Conservation (phyloP, 1,140 invertebrate genomes). For the Macrobrachium nipponense region DNA sequence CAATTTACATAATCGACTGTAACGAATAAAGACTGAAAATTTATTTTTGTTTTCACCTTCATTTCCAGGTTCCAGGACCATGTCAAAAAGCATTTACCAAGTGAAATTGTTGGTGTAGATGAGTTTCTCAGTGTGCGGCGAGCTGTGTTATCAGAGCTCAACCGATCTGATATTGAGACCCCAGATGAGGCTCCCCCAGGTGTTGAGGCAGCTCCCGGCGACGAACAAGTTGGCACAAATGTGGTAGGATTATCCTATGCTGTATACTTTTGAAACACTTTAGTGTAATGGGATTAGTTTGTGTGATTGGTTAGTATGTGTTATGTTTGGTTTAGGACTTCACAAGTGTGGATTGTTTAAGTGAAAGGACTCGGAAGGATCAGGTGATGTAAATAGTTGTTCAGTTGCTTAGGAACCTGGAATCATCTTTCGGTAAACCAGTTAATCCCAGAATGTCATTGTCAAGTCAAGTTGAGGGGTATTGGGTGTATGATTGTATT, state of each 20-base stretch:
- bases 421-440: too few species aligned
- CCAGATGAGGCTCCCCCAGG: conserved; percentile 63
- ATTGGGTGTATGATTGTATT: too few species aligned
- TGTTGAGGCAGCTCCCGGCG: conserved; percentile 57
- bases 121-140: conserved; percentile 85
- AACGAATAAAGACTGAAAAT: neutral
- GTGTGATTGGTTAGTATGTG: neutral
- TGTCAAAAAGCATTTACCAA: conserved; percentile 83
- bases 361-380: too few species aligned
- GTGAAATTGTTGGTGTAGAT: conserved; percentile 82
- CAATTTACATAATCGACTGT: too few species aligned
- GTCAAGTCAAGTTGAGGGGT: too few species aligned
- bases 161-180: conserved; percentile 46
- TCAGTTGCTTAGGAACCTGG: too few species aligned
- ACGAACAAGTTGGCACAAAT: conserved; percentile 59
- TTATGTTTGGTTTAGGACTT: neutral
- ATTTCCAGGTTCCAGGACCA: conserved; percentile 86
- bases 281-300: neutral
- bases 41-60: conserved; percentile 31
- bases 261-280: neutral
- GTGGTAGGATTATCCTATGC: conserved; percentile 36
- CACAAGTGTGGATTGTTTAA: too few species aligned
- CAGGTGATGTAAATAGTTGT: too few species aligned
- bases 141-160: conserved; percentile 70
- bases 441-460: too few species aligned